phyloP scores from a whole-genome alignment of 2,113 vertebrate species.

The Lepus europaeus region DNA sequence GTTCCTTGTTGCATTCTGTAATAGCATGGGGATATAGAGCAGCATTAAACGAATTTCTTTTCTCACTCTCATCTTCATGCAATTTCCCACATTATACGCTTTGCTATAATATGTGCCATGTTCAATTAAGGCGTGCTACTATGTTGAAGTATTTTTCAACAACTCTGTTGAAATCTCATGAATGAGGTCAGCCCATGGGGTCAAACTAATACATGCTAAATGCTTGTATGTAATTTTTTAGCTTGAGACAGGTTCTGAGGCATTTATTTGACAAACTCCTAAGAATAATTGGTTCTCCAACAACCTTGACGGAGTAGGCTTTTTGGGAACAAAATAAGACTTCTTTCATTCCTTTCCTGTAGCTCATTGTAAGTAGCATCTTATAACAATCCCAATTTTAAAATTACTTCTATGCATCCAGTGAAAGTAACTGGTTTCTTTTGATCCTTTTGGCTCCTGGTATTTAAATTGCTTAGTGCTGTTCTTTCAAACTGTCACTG shows the following conservation, averaged over 20 bases:
- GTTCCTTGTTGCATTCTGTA: conserved; percentile 69
- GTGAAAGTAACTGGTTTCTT: conserved; percentile 70
- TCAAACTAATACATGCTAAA: conserved; percentile 84
- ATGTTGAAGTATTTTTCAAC: conserved; percentile 80
- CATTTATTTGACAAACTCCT: conserved; percentile 68
- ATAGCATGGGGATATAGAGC: neutral
- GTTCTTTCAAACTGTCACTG: conserved; percentile 58
- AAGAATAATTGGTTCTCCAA: conserved; percentile 75
- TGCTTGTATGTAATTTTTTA: conserved; percentile 81
- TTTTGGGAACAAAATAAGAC: conserved; percentile 76
- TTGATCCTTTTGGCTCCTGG: conserved; percentile 67
- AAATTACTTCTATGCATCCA: conserved; percentile 61
- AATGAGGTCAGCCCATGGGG: conserved; percentile 68
- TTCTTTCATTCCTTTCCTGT: conserved; percentile 21
- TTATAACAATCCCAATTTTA: conserved; percentile 68
- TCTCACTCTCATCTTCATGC: conserved; percentile 71
- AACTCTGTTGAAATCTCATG: conserved; percentile 66
- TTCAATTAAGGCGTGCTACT: conserved; percentile 78
- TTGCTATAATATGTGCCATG: conserved; percentile 67
- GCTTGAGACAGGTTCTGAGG: conserved; percentile 6
- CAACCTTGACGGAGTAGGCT: conserved; percentile 68
- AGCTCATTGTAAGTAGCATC: conserved; percentile 62
- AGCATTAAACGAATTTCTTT: conserved; percentile 74
- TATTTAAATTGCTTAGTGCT: conserved; percentile 72
- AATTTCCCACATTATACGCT: conserved; percentile 67